A percentile compares a stretch with the other conserved stretches of the same genome.
Evolutionary conservation across 2,888 invertebrate species (phyloP).

Genomic region (Quadroppia sp.): DNA sequence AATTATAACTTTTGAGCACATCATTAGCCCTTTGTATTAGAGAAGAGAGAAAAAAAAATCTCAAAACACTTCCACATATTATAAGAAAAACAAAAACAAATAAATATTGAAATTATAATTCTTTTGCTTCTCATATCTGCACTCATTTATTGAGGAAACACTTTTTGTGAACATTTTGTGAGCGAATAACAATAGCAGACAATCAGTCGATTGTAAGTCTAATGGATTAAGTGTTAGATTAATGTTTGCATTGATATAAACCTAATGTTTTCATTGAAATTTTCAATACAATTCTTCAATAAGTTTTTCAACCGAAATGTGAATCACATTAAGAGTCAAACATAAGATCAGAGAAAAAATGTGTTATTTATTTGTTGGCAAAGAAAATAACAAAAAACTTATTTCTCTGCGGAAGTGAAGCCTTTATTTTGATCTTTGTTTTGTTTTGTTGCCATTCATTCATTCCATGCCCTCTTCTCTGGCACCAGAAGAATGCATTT

Average conservation of each 20-base stretch:
- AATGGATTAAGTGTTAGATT: conserved; percentile 21
- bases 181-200: neutral
- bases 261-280: neutral
- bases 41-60: neutral
- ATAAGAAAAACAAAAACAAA: neutral
- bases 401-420: conserved; percentile 13
- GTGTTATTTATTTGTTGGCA: neutral
- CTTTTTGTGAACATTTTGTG: neutral
- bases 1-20: neutral
- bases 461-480: neutral
- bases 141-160: conserved; percentile 33
- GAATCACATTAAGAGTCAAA: neutral
- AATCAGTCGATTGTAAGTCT: neutral
- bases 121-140: neutral
- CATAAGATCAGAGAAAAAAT: neutral
- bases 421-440: neutral
- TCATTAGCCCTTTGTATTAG: neutral
- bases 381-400: too few relatives aligned
- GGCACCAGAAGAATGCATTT: too few relatives aligned
- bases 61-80: neutral
- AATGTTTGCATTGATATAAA: neutral
- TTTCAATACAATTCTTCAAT: neutral
- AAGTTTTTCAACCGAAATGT: too few relatives aligned
- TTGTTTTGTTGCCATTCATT: neutral
- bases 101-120: neutral